Evolutionary conservation across 2,888 invertebrate genomes (phyloP).

Genomic region (Cyclophora punctaria): DNA sequence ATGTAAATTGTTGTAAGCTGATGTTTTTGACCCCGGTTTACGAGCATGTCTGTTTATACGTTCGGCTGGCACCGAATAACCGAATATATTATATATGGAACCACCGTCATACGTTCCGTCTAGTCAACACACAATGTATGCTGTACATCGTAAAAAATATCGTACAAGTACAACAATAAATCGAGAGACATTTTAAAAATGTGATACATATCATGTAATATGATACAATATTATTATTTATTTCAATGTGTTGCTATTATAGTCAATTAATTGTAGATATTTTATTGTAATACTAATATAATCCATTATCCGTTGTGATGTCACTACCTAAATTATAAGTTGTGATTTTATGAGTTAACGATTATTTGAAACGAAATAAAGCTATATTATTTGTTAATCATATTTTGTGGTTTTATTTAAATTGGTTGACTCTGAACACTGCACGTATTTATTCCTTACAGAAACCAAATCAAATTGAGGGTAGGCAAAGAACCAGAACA

Average conservation of each 20-base stretch:
- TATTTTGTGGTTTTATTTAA: conserved; percentile 1
- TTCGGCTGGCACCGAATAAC: too few species aligned
- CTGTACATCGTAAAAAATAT: background rate
- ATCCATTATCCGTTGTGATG: conserved; percentile 33
- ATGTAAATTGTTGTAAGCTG: too few species aligned
- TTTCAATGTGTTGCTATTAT: conserved; percentile 7
- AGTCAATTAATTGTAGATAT: conserved; percentile 30
- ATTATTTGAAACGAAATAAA: conserved; percentile 42
- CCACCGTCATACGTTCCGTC: too few species aligned
- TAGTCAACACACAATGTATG: background rate
- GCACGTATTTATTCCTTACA: background rate
- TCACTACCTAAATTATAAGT: conserved; percentile 32
- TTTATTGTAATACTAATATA: conserved; percentile 23
- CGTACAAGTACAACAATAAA: conserved; percentile 14
- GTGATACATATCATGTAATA: conserved; percentile 55
- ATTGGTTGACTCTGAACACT: too few species aligned
- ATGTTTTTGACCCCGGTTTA: too few species aligned
- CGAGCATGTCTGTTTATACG: too few species aligned
- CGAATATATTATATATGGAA: too few species aligned
- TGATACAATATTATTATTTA: conserved; percentile 22
- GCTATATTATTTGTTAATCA: conserved; percentile 57
- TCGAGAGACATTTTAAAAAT: conserved; percentile 33
- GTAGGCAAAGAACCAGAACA: too few species aligned
- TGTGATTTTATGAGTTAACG: conserved; percentile 50
- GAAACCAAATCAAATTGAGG: too few species aligned